Conservation (phyloP, 92 coral and sea anemone genomes). For the Blastomussa wellsi region DNA sequence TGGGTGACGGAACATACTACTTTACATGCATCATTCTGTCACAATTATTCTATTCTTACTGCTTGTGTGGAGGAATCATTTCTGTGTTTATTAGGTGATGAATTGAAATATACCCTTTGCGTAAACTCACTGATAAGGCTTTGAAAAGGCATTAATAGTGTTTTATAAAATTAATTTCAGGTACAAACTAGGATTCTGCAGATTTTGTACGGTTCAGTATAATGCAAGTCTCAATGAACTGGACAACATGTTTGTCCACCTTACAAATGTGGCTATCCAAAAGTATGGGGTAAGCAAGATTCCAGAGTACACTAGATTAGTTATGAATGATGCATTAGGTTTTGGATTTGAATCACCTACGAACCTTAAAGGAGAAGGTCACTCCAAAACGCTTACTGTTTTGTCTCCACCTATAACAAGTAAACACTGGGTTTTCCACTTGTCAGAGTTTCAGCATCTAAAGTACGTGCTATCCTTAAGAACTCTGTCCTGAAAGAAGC, state of each 20-base stretch:
- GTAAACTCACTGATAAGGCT: not conserved
- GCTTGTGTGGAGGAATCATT: no score
- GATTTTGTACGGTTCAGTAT: constrained; percentile 99
- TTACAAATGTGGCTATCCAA: constrained; percentile 97
- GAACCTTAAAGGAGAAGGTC: no score
- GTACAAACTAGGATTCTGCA: constrained; percentile 93
- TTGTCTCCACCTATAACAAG: no score
- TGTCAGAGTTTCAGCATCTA: no score
- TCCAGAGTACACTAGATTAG: not conserved
- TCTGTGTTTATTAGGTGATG: not conserved
- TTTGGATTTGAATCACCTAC: not conserved
- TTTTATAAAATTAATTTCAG: constrained; percentile 29
- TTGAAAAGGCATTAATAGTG: not conserved
- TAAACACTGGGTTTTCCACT: no score
- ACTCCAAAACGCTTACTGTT: no score
- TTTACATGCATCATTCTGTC: no score
- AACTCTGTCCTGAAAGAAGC: no score
- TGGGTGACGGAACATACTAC: no score
- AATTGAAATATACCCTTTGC: not conserved
- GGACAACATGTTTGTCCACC: constrained; percentile 97
- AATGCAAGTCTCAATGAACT: constrained; percentile 97
- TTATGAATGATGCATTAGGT: not conserved
- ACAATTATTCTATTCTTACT: no score
- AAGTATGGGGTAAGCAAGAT: constrained; percentile 84
- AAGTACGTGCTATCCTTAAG: no score